Evolutionary conservation across 2,888 invertebrate genomes (phyloP).

Genomic region (Oasisia sp.): DNA sequence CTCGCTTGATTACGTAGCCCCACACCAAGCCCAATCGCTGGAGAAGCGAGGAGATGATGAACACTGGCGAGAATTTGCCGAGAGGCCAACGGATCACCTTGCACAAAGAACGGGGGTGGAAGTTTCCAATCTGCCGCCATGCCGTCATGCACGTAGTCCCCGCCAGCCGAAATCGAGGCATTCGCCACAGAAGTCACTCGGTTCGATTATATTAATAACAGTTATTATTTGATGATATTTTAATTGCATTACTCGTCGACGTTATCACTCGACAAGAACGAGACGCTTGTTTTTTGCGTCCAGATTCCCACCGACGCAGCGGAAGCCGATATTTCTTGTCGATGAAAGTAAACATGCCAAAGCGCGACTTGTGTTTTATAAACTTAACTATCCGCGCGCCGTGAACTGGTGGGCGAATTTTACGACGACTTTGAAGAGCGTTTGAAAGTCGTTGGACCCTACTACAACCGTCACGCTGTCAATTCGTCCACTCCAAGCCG

Average conservation of each 20-base stretch:
- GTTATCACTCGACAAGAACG: not conserved
- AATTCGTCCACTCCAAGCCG: not conserved
- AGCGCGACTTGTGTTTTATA: not conserved
- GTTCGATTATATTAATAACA: conserved; percentile 14
- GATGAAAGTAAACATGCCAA: not conserved
- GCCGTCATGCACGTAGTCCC: not conserved
- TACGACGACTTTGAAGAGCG: not conserved
- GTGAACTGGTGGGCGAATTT: not conserved
- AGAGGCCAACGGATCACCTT: not conserved
- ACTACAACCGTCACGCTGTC: not conserved
- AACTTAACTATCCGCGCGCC: not conserved
- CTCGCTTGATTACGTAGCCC: not conserved
- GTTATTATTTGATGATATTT: not conserved
- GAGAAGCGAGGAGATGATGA: not conserved
- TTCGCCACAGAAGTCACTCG: not conserved
- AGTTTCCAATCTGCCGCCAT: not conserved
- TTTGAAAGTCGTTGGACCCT: not conserved
- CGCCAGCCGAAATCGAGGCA: not conserved
- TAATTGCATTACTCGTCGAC: not conserved
- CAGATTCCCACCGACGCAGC: not conserved
- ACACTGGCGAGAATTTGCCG: not conserved
- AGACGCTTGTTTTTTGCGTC: not conserved
- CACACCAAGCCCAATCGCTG: not conserved
- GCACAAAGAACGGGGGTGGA: not conserved
- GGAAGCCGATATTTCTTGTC: not conserved